Base-by-base conservation (phyloP, 2,888 invertebrate species). In the Endotricha flammealis region DNA sequence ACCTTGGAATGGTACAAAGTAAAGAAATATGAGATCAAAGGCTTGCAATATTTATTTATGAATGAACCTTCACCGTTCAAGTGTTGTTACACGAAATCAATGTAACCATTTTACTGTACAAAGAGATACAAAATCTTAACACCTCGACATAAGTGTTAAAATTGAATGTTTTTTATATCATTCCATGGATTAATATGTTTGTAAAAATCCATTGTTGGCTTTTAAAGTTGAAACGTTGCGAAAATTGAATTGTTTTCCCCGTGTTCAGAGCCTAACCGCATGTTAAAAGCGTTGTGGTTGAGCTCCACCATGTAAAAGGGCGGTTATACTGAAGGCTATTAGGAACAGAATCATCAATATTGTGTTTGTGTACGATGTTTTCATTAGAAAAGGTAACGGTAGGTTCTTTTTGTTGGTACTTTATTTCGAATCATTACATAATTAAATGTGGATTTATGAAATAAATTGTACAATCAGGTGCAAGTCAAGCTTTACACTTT, bases 181-280 rank as follows among this genome's bases (percentile, higher is more conserved):
- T 32, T n/a, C n/a, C n/a, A n/a, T 17, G 12, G 20, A 23, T 8
- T 9, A 16, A 29, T 31, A 36, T 24, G 25, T 35, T 49, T 56
- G 46, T 51, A 45, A 46, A 49, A 52, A 47, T 51, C n/a, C 27
- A 48, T 47, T 48, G 48, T 39, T 44, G 46, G 60, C 70, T 65
- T 66, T 69, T 60, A 65, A 65, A 68, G 57, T 61, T 52, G 46
- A 56, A 58, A 54, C 54, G 62, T 50, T 52, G 52, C 47, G 57
- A 53, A 70, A 73, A 73, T 70, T 71, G 64, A 70, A 72, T 73
- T 66, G 64, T 57, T 64, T 58, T 46, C 38, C 36, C 31, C 31
- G 28, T 36, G 38, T 42, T 45, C 36, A 12, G 25, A n/a, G 22
- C 32, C 24, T 25, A 10, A 44, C 44, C 46, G 42, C 44, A 25